These are phyloP conservation scores for Phoxinus phoxinus DNA, from an alignment of 2,113 vertebrate species.

Conservation along the genomic window DNA sequence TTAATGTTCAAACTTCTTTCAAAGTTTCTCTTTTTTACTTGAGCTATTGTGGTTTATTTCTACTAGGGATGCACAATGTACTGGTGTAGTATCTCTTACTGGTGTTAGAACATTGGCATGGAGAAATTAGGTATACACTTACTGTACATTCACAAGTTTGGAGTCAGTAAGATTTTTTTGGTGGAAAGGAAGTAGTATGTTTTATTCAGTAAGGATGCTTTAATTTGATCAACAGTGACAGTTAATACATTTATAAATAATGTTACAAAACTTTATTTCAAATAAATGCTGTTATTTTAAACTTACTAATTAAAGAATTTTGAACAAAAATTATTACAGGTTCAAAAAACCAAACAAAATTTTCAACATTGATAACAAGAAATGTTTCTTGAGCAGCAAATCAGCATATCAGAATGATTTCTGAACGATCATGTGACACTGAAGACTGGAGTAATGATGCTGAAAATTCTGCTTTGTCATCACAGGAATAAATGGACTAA, in stretches of 20 bases:
- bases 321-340: neutral
- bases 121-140: neutral
- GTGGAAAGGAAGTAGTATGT: neutral
- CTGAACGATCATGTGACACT: neutral
- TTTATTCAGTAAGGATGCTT: neutral
- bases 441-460: neutral
- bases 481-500: neutral
- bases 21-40: neutral
- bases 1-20: neutral
- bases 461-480: neutral
- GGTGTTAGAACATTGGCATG: neutral
- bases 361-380: neutral
- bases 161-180: neutral
- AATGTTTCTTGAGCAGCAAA: neutral
- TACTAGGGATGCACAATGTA: neutral
- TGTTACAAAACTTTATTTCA: neutral
- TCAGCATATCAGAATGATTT: neutral
- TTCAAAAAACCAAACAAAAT: neutral
- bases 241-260: neutral
- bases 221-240: neutral
- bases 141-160: neutral
- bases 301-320: neutral
- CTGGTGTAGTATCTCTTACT: neutral
- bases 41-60: neutral
- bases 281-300: neutral